These are phyloP conservation scores for Papilio machaon DNA, from an alignment of 1,140 invertebrate genomes.

Conservation along the genomic window DNA sequence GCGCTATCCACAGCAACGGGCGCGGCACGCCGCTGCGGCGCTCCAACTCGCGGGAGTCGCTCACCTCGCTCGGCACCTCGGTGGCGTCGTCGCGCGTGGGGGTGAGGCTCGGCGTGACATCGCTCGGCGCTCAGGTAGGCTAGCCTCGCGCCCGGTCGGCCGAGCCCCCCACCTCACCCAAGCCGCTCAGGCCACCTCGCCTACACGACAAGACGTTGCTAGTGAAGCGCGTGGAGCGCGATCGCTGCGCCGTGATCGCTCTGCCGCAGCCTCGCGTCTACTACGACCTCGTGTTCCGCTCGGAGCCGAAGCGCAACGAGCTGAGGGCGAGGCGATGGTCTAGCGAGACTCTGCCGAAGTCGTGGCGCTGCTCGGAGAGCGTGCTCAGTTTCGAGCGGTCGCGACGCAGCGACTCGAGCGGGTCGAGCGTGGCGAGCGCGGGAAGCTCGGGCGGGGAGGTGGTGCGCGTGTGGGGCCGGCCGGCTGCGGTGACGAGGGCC, in stretches of 20 bases:
- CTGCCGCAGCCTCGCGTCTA: constrained; percentile 71
- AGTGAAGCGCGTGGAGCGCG: constrained; percentile 70
- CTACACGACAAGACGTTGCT: constrained; percentile 74
- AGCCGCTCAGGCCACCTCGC: constrained; percentile 64
- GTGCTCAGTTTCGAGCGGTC: constrained; percentile 67
- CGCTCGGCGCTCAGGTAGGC: constrained; percentile 88
- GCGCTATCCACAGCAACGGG: constrained; percentile 84
- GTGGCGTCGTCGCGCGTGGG: constrained; percentile 82
- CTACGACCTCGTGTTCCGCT: constrained; percentile 70
- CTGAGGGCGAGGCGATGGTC: constrained; percentile 63
- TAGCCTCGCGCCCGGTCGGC: constrained; percentile 81
- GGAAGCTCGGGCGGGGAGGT: constrained; percentile 61
- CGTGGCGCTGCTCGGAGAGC: constrained; percentile 76
- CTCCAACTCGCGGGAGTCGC: constrained; percentile 92
- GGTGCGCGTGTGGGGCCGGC: constrained; percentile 72
- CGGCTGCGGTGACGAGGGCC: constrained; percentile 78
- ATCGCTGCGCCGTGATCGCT: constrained; percentile 77
- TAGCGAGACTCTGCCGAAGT: constrained; percentile 73
- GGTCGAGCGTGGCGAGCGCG: constrained; percentile 53
- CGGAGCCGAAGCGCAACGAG: constrained; percentile 59
- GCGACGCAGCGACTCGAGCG: constrained; percentile 65
- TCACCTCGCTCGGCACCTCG: constrained; percentile 90
- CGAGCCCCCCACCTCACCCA: constrained; percentile 68
- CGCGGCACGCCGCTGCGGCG: constrained; percentile 85
- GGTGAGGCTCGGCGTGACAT: constrained; percentile 87